Base-by-base conservation (phyloP, 1,140 invertebrate species). In the Coptotermes formosanus region DNA sequence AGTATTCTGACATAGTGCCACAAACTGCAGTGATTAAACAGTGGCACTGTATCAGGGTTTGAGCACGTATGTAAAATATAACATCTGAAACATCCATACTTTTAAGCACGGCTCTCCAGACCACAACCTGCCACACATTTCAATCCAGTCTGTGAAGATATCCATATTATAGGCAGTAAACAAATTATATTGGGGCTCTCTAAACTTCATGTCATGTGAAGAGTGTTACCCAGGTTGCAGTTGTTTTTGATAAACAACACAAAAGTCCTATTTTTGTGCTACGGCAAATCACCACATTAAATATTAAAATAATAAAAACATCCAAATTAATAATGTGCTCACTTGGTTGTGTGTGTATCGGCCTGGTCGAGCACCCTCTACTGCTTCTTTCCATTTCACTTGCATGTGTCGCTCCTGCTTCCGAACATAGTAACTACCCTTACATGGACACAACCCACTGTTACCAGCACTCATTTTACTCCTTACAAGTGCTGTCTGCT, bases 371-470 rank as follows among this genome's bases (percentile, higher is more conserved):
- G 48, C 83, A 69, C 85, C 45, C 23, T 30, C 82, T 52, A 83
- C 52, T 59, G 84, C 52, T 55, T 86, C 21, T n/a, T 55, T 21
- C 52, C 25, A 83, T n/a, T n/a, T 83, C 32, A 75, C 48, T 82
- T 82, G 86, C 45, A 52, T 38, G 45, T 19, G 30, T 21, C 81
- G 83, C 64, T 86, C 86, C 25, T 43, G 14, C 45, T 86, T 87
- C 43, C 81, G 69, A 55, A 87, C 64, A 59, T 86, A 83, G n/a
- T 84, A 83, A 21, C 85, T 84, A 44, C 87, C 87, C 52, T 45
- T 83, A 45, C 87, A 86, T 25, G 85, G 85, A 59, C 43, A 45
- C 48, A 52, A 1, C 8, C 30, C 0, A 59, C 83, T 84, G 11
- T 11, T 21, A 11, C 25, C 48, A 59, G 69, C 7, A 52, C 23